Base-by-base conservation (phyloP, 2,888 invertebrate genomes). In the Spicauda simplicius region DNA sequence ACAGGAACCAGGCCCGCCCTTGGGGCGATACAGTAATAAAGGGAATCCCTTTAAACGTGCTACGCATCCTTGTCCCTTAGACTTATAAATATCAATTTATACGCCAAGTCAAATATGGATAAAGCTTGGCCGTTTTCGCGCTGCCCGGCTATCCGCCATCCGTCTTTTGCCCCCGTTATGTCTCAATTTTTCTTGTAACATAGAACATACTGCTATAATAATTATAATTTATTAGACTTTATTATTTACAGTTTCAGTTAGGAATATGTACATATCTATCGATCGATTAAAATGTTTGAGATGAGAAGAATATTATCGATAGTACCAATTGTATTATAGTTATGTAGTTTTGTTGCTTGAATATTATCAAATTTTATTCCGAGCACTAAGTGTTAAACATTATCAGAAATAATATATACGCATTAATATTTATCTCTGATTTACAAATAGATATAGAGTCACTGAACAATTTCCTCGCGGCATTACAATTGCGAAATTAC, bases 21-120 rank as follows among this genome's bases (percentile, higher is more conserved):
- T 81, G 80, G 82, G 84, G 78, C 82, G 83, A 84, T 83, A 84
- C 78, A 77, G 91, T 90, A 90, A 93, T 93, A 93, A 93, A 92
- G 90, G 88, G 91, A 92, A 92, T 92, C 91, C 90, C 87, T 88
- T 86, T 88, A 89, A 90, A 91, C 89, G 90, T 85, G 79, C 75
- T 72, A 74, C 74, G 76, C 74, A 86, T 86, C 84, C 85, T 84
- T 87, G 90, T 88, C 91, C 93, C 90, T 89, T 83, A 78, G 78
- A 83, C 89, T 90, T 93, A 92, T 93, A 92, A 92, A 93, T 93
- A 92, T 93, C 91, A 93, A 93, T 93, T 92, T 91, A 91, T 92
- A 91, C 87, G 80, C 80, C 78, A 84, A 86, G 91, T 92, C 91
- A 91, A 91, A 91, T 86, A 84, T 86, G 87, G 77, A 80, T 82